Conservation (phyloP, 2,113 vertebrate species). For the Alexandromys fortis region DNA sequence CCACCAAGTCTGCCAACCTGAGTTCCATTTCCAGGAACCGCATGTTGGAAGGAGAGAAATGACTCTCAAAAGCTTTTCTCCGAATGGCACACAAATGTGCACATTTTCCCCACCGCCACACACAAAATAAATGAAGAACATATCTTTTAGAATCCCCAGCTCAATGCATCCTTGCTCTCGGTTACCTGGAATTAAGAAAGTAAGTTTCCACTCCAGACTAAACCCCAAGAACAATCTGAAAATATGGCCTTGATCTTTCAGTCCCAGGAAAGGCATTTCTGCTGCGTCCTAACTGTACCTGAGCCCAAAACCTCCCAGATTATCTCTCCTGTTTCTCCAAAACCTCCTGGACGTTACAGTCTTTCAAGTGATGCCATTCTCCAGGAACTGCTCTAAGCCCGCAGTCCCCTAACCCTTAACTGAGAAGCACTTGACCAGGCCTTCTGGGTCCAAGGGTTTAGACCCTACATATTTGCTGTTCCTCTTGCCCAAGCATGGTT, state of each 20-base stretch:
- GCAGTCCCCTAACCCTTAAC: not conserved
- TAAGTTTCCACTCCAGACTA: not conserved
- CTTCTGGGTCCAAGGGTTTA: not conserved
- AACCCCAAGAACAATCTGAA: not conserved
- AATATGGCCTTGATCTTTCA: not conserved
- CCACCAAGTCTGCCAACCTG: not conserved
- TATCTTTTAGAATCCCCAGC: not conserved
- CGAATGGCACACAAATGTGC: no score
- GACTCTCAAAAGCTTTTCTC: not conserved
- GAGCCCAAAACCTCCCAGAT: not conserved
- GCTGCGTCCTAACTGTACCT: accelerated
- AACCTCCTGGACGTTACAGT: not conserved
- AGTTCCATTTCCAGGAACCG: not conserved
- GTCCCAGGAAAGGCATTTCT: not conserved
- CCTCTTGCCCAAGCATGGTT: not conserved
- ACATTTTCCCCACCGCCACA: not conserved
- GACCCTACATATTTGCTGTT: not conserved
- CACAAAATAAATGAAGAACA: not conserved
- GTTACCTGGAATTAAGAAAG: not conserved
- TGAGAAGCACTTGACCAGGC: not conserved
- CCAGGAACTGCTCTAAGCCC: not conserved
- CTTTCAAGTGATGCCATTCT: not conserved
- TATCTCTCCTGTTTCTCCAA: not conserved
- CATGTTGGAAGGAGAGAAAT: not conserved
- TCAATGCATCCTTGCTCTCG: not conserved